Evolutionary conservation across 2,888 invertebrate genomes (phyloP).

Genomic region (Unio delphinus): DNA sequence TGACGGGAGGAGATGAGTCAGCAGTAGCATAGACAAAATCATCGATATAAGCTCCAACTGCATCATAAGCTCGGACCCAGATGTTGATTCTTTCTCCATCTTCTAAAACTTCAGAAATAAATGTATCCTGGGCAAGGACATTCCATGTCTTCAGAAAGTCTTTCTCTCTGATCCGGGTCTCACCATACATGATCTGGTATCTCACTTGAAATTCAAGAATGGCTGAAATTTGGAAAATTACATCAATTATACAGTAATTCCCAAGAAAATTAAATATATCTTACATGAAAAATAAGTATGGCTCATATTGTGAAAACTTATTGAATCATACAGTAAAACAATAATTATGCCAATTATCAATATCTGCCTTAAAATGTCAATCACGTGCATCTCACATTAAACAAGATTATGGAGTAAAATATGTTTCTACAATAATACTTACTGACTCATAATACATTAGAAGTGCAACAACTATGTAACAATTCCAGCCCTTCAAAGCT

Average conservation of each 20-base stretch:
- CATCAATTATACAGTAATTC: too few relatives aligned
- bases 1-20: conserved; percentile 21
- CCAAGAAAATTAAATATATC: too few relatives aligned
- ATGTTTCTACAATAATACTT: too few relatives aligned
- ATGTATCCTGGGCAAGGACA: conserved; percentile 12
- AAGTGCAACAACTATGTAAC: too few relatives aligned
- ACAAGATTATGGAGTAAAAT: too few relatives aligned
- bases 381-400: too few relatives aligned
- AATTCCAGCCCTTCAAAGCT: too few relatives aligned
- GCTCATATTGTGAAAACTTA: too few relatives aligned
- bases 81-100: conserved; percentile 19
- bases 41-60: conserved; percentile 9
- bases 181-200: conserved; percentile 5
- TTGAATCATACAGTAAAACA: background rate
- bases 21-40: conserved; percentile 13
- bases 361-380: too few relatives aligned
- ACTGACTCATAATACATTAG: too few relatives aligned
- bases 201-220: conserved; percentile 17
- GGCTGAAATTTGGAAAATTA: conserved; percentile 8
- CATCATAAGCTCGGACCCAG: conserved; percentile 16
- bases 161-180: conserved; percentile 1
- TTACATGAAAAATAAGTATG: too few relatives aligned
- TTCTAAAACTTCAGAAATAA: conserved; percentile 12
- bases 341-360: too few relatives aligned
- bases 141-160: conserved; percentile 6